phyloP scores from a whole-genome alignment of 2,113 vertebrate species.

The Anhinga rufa region DNA sequence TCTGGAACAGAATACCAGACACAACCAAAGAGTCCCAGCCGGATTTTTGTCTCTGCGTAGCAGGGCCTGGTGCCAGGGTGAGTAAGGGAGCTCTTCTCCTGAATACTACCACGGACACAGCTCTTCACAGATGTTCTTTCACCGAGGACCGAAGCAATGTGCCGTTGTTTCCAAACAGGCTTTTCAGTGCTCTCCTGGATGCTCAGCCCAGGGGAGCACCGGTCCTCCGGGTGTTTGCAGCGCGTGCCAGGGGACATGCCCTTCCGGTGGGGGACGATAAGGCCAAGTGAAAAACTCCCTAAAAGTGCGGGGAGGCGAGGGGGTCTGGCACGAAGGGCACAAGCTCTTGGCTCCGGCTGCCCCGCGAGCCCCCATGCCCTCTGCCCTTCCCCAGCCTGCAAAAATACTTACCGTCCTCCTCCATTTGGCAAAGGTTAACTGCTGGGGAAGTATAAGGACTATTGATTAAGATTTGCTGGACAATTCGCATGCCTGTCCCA shows the following conservation, averaged over 20 bases:
- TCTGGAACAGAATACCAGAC: neutral
- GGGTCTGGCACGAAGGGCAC: neutral
- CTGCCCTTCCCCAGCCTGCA: neutral
- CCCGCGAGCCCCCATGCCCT: rapidly evolving
- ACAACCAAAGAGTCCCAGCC: neutral
- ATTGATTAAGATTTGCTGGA: neutral
- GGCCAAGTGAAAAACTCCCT: neutral
- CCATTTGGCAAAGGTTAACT: neutral
- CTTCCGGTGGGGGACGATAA: rapidly evolving
- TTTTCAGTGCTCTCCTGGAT: neutral
- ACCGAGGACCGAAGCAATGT: neutral
- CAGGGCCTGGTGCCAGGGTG: neutral
- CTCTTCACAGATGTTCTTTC: neutral
- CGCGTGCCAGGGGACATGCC: rapidly evolving
- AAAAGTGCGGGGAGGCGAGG: neutral
- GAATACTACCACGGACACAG: neutral
- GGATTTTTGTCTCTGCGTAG: neutral
- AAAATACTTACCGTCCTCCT: neutral
- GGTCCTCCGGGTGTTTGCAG: neutral
- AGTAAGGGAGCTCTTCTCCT: neutral
- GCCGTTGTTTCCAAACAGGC: neutral
- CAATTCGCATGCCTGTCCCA: neutral
- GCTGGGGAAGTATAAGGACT: neutral
- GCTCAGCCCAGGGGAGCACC: neutral
- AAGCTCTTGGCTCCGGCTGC: rapidly evolving